A percentile compares a stretch with the other conserved stretches of the same genome.
Conservation (phyloP, 2,797 vertebrate species). For the Artibeus lituratus region DNA sequence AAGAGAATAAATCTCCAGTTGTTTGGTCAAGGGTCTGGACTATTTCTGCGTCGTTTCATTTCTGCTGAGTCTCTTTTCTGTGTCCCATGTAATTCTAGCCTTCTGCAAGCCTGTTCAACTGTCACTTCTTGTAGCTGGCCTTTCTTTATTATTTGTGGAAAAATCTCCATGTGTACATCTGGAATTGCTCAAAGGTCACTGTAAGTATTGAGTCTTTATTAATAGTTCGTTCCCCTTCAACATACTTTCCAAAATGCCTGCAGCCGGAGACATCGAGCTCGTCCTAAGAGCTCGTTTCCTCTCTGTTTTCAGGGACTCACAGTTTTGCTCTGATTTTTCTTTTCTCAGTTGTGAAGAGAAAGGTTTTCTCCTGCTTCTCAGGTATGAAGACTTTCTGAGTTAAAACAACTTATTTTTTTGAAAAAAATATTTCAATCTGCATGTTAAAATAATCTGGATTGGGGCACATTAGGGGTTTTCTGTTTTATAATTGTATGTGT, state of each 20-base stretch:
- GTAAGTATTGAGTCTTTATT: slow-evolving; percentile 61
- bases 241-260: slow-evolving; percentile 44
- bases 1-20: neutral
- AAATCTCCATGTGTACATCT: slow-evolving; percentile 57
- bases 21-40: neutral
- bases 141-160: slow-evolving; percentile 45
- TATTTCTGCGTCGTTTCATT: slow-evolving; percentile 19
- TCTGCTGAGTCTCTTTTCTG: slow-evolving; percentile 11
- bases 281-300: neutral
- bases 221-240: slow-evolving; percentile 23
- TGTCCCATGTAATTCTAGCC: slow-evolving; percentile 13
- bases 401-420: slow-evolving; percentile 27
- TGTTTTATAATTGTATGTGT: neutral
- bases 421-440: neutral
- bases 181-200: slow-evolving; percentile 65
- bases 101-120: neutral
- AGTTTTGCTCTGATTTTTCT: slow-evolving; percentile 18
- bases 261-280: neutral
- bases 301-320: neutral
- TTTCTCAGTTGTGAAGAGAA: slow-evolving; percentile 35
- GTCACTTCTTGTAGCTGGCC: neutral
- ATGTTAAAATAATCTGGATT: neutral
- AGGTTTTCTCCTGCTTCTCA: slow-evolving; percentile 25
- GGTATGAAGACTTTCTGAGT: neutral
- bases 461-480: neutral